A percentile compares a stretch with the other conserved stretches of the same genome.
phyloP scores from a whole-genome alignment of 2,888 invertebrate species.

The Sepiola atlantica region DNA sequence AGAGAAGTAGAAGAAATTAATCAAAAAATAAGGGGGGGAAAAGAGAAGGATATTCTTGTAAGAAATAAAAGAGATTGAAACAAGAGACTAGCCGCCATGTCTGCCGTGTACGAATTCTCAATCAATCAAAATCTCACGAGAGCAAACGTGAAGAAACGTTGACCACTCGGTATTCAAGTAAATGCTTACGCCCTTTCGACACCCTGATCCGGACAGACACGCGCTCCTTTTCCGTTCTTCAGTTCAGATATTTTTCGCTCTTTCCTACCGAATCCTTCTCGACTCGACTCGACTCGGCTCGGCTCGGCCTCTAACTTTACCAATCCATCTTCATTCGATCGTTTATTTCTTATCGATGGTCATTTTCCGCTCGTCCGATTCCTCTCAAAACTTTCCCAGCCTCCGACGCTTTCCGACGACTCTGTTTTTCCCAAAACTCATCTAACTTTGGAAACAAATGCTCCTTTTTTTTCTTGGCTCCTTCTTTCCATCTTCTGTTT shows the following conservation, averaged over 20 bases:
- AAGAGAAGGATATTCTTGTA: neutral
- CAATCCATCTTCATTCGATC: constrained; percentile 8
- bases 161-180: neutral
- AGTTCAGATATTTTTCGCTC: neutral
- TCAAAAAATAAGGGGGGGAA: neutral
- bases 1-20: neutral
- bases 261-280: neutral
- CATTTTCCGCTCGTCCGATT: constrained; percentile 20
- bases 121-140: constrained; percentile 19
- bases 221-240: neutral
- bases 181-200: neutral
- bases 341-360: neutral
- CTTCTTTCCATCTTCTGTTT: neutral
- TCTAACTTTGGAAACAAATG: neutral
- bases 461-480: neutral
- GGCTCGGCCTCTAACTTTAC: neutral
- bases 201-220: neutral
- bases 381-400: neutral
- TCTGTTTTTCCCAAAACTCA: neutral
- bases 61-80: neutral
- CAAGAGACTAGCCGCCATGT: neutral
- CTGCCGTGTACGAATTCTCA: neutral
- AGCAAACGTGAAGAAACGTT: constrained; percentile 32
- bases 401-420: neutral
- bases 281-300: no score